Base-by-base conservation (phyloP, 2,797 vertebrate genomes). In the Syngnathus acus region DNA sequence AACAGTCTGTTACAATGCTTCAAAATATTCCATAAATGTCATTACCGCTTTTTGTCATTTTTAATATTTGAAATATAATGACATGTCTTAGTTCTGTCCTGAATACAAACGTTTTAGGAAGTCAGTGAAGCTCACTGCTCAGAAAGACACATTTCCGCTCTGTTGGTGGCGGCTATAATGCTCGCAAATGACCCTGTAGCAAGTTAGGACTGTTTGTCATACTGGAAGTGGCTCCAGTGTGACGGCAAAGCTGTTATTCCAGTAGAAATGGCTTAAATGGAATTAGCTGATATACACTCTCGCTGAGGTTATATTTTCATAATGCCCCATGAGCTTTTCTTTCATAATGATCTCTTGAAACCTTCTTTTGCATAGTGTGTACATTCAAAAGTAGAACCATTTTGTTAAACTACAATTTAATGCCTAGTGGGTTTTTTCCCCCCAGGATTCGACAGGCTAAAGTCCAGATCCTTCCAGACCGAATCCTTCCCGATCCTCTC, bases 391-490 rank as follows among this genome's bases (percentile, higher is more conserved):
- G 5, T 55, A 11, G 7, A 23, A 55, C 23, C 5, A 21, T 32
- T 55, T 55, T 23, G 0, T 10, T 9, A 21, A 4, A 21, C n/a
- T 53, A 53, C 9, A 23, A 5, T 51, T 4, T 51, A 48, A 32
- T 17, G 14, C 16, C 17, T 48, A 1, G 37, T 11, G 3, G 7
- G 67, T 38, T 42, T 70, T 48, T 73, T 42, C 16, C 67, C 57
- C 73, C 8, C 74, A 99, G 97, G 72, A 96, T 98, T 81, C 93
- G 93, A 78, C 94, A 97, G 80, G 97, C 97, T 19, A 97, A 94
- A 84, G 96, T 99, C 9, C 97, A 95, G 53, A 99, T 99, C 84
- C 94, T 99, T 61, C 95, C 97, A 0, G 97, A 99, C 71, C 81
- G 93, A 65, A 92, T 98, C 73, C 89, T 99, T 75, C 93, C 95